phyloP scores from a whole-genome alignment of 2,113 vertebrate species.

The Xiphorhynchus elegans region DNA sequence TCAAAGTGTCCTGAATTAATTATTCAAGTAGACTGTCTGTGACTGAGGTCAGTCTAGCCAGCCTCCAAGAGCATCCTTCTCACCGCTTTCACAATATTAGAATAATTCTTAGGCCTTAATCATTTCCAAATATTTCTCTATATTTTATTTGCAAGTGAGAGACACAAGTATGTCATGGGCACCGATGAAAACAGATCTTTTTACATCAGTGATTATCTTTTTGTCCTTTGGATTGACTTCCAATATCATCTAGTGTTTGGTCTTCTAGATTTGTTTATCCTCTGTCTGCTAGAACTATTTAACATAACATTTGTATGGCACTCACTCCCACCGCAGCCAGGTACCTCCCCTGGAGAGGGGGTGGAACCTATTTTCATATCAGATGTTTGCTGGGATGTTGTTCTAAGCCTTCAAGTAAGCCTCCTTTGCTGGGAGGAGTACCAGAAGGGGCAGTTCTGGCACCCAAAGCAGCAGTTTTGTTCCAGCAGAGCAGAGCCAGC shows the following conservation, averaged over 20 bases:
- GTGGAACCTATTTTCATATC: not conserved
- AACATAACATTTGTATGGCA: not conserved
- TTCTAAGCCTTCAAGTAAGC: not conserved
- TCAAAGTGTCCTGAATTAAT: slow-evolving; percentile 39
- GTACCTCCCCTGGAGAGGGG: not conserved
- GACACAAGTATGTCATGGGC: not conserved
- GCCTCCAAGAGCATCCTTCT: not conserved
- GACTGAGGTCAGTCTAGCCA: slow-evolving; percentile 48
- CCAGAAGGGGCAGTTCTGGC: not conserved
- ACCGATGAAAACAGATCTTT: not conserved
- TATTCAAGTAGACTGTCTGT: slow-evolving; percentile 55
- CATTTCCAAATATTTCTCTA: not conserved
- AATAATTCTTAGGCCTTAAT: not conserved
- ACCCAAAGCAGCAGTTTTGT: not conserved
- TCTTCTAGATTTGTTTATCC: not conserved
- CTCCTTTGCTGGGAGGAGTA: not conserved
- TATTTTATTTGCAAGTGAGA: not conserved
- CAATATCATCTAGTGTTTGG: rapidly evolving
- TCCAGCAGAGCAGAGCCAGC: not conserved
- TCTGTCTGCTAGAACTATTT: not conserved
- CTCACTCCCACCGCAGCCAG: not conserved
- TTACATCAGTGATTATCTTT: not conserved
- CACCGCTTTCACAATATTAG: not conserved
- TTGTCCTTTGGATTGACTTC: not conserved
- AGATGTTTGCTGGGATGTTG: not conserved